A percentile compares a stretch with the other conserved stretches of the same genome.
These are phyloP conservation scores for Sciurus carolinensis DNA, from an alignment of 2,797 vertebrate species.

Conservation along the genomic window DNA sequence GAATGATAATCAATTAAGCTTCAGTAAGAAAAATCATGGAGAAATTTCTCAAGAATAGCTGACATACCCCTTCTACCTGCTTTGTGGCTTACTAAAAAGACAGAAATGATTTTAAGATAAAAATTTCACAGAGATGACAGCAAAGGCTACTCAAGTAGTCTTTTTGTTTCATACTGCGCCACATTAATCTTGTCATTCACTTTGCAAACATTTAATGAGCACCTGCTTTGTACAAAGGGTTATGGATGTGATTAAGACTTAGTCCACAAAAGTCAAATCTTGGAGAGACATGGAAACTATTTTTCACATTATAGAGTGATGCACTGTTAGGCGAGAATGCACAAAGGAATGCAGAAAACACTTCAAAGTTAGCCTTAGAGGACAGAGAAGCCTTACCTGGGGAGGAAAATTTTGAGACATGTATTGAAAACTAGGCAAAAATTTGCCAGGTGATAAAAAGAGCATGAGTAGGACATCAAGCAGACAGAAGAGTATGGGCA, in stretches of 20 bases:
- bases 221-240: background rate
- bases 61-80: background rate
- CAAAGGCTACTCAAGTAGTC: background rate
- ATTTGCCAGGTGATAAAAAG: background rate
- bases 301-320: background rate
- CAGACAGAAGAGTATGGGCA: background rate
- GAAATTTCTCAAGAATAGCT: background rate
- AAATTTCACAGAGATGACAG: background rate
- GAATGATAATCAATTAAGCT: background rate
- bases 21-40: background rate
- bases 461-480: background rate
- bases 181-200: conserved; percentile 37
- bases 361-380: background rate
- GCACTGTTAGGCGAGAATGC: background rate
- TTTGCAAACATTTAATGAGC: background rate
- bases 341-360: background rate
- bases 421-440: background rate
- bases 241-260: background rate
- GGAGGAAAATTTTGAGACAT: background rate
- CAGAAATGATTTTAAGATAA: background rate
- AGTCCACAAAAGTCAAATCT: background rate
- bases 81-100: conserved; percentile 14
- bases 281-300: background rate
- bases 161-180: background rate
- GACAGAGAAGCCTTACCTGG: background rate